Conservation (phyloP, 2,888 invertebrate species). For the Erebia epiphron region DNA sequence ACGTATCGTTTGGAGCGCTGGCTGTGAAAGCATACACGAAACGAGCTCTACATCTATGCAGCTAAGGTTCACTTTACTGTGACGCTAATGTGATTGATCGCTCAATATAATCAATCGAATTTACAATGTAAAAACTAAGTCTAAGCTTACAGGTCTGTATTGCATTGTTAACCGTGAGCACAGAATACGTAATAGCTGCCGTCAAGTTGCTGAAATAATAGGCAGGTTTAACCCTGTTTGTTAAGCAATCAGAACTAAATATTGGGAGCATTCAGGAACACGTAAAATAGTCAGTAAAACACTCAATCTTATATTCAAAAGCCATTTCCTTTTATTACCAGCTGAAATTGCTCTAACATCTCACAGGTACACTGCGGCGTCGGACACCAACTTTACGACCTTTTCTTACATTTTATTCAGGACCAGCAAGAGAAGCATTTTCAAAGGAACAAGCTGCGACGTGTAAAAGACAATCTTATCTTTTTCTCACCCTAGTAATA, state of each 20-base stretch:
- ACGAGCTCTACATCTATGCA: too few species aligned
- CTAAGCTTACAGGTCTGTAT: too few species aligned
- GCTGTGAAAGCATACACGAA: too few species aligned
- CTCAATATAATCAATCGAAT: too few species aligned
- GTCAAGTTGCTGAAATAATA: too few species aligned
- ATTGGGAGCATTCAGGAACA: not conserved
- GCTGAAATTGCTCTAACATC: slow-evolving; percentile 25
- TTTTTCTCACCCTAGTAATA: slow-evolving; percentile 22
- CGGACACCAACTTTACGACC: slow-evolving; percentile 27
- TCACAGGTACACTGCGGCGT: slow-evolving; percentile 24
- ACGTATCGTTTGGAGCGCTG: too few species aligned
- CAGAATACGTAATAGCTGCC: too few species aligned
- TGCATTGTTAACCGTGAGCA: too few species aligned
- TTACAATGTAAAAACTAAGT: too few species aligned
- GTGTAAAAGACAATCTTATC: slow-evolving; percentile 32
- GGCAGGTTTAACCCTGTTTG: too few species aligned
- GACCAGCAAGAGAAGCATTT: slow-evolving; percentile 30
- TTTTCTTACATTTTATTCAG: slow-evolving; percentile 31
- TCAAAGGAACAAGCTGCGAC: slow-evolving; percentile 26
- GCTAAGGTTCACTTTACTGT: too few species aligned
- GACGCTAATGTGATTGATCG: too few species aligned
- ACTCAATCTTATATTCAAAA: slow-evolving; percentile 26
- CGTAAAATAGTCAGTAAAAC: slow-evolving; percentile 6
- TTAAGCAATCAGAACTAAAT: not conserved
- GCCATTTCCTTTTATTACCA: slow-evolving; percentile 27